Evolutionary conservation across 2,113 vertebrate genomes (phyloP).

Genomic region (Salminus brasiliensis): DNA sequence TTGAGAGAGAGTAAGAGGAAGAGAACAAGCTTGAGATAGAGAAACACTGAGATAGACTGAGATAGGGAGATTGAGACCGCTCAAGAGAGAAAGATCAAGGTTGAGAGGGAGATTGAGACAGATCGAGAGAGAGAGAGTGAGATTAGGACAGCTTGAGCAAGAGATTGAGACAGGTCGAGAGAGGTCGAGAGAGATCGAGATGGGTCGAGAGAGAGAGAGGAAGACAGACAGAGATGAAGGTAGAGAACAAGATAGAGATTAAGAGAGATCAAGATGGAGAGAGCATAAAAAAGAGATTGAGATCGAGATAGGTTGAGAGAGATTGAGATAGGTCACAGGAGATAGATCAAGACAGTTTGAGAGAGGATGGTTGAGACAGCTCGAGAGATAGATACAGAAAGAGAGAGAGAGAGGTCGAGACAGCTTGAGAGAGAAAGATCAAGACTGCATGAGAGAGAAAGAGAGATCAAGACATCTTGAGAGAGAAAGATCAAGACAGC

Average conservation of each 20-base stretch:
- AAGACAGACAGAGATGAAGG: too few relatives aligned
- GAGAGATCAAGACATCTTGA: not conserved
- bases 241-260: not conserved
- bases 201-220: not conserved
- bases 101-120: too few relatives aligned
- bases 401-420: not conserved
- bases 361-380: not conserved
- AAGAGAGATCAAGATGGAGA: too few relatives aligned
- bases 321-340: not conserved
- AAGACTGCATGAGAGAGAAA: not conserved
- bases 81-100: not conserved
- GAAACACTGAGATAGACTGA: not conserved
- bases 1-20: not conserved
- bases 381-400: not conserved
- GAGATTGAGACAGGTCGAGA: too few relatives aligned
- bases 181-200: too few relatives aligned
- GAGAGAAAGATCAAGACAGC: not conserved
- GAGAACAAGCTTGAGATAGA: not conserved
- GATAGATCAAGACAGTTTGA: too few relatives aligned
- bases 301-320: too few relatives aligned
- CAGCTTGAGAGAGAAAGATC: not conserved
- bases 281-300: not conserved
- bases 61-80: not conserved
- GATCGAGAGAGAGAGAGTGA: not conserved
- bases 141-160: too few relatives aligned